Base-by-base conservation (phyloP, 2,888 invertebrate genomes). In the Balanococcus diminutus region DNA sequence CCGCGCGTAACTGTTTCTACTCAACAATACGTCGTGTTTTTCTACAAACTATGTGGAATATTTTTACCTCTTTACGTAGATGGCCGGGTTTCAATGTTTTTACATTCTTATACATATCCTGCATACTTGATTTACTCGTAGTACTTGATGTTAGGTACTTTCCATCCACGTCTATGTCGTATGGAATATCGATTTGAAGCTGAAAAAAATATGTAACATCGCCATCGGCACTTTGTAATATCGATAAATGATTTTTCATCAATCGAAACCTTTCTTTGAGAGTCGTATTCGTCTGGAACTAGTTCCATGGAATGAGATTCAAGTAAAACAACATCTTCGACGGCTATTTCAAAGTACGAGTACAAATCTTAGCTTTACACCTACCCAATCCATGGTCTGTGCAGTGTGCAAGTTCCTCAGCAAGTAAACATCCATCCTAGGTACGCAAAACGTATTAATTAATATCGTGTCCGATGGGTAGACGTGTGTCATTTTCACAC, bases 401-500 rank as follows among this genome's bases (percentile, higher is more conserved):
- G 67, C 28, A 5, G 61, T 22, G 2, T 46, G 46, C 11, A 46
- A 16, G 14, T 36, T 8, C 36, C 3, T 6, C 36, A 42, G 42
- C 42, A 11, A 42, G 42, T 11, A 42, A 46, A n/a, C 46, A 46
- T 46, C 22, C 22, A 56, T 56, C 56, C 56, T 19, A 4, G 22
- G 22, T 9, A 22, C 9, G 67, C 1, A 28, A 36, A 79, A 79
- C 8, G 11, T 36, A 72, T 79, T 36, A 75, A 75, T 75, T 75
- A 79, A 79, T n/a, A n/a, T 79, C 75, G 75, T 79, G 19, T 79
- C 75, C 75, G 75, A 79, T 79, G 75, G 9, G 36, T 19, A 36
- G 75, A 79, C 75, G 36, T 79, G 75, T 75, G 75, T 79, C 75
- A 79, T 79, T 79, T 79, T 79, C n/a, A 79, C 75, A 79, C 75